Percentiles rank a stretch among this genome's conserved stretches.
phyloP scores from a whole-genome alignment of 2,888 invertebrate species.

The Apotomis turbidana region DNA sequence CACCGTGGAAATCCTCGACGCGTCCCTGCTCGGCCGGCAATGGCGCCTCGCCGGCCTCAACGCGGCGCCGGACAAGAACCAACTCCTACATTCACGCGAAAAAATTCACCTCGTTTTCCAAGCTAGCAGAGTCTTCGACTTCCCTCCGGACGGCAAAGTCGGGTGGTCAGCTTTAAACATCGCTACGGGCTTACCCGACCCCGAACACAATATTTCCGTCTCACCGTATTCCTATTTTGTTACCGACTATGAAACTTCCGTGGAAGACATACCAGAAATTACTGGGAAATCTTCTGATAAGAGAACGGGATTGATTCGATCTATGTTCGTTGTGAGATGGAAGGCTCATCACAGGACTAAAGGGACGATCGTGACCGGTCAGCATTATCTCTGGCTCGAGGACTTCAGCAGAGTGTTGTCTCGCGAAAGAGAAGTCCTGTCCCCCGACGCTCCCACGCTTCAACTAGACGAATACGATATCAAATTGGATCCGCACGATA shows the following conservation, averaged over 20 bases:
- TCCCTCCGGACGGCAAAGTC: constrained; percentile 58
- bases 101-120: constrained; percentile 71
- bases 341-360: constrained; percentile 82
- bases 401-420: constrained; percentile 83
- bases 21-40: constrained; percentile 84
- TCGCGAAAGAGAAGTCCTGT: constrained; percentile 63
- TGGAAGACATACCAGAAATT: constrained; percentile 47
- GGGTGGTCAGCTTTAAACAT: constrained; percentile 68
- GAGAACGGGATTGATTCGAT: constrained; percentile 67
- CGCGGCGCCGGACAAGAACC: constrained; percentile 60
- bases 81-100: constrained; percentile 65
- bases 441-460: constrained; percentile 65
- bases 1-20: constrained; percentile 83
- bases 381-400: constrained; percentile 87
- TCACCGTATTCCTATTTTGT: constrained; percentile 58
- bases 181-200: constrained; percentile 56
- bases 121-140: constrained; percentile 60
- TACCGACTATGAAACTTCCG: constrained; percentile 48
- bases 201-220: constrained; percentile 53
- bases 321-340: constrained; percentile 81
- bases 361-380: constrained; percentile 85
- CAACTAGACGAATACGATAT: constrained; percentile 68
- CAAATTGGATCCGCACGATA: constrained; percentile 55
- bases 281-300: constrained; percentile 43
- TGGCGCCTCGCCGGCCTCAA: constrained; percentile 82